phyloP scores from a whole-genome alignment of 1,140 invertebrate species.

The Drosophila albomicans region DNA sequence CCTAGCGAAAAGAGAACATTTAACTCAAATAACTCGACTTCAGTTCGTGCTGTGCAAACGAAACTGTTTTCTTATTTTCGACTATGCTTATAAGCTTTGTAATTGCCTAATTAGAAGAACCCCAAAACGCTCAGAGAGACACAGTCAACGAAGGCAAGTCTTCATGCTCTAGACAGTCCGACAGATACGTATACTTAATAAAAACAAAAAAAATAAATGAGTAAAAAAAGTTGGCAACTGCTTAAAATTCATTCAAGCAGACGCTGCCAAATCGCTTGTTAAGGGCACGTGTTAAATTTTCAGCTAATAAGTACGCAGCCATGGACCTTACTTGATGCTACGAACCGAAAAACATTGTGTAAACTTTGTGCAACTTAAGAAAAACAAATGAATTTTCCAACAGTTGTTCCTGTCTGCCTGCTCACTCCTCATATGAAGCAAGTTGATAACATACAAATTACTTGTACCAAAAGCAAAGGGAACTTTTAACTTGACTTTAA shows the following conservation, averaged over 20 bases:
- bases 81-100: slow-evolving; percentile 44
- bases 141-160: background rate
- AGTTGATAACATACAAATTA: slow-evolving; percentile 18
- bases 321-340: slow-evolving; percentile 22
- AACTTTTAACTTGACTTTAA: slow-evolving; percentile 35
- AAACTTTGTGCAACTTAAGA: slow-evolving; percentile 45
- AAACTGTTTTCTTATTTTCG: background rate
- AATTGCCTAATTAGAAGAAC: slow-evolving; percentile 61
- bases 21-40: slow-evolving; percentile 28
- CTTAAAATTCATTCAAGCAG: slow-evolving; percentile 61
- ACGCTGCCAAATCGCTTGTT: slow-evolving; percentile 44
- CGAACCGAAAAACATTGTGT: slow-evolving; percentile 36
- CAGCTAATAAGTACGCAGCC: slow-evolving; percentile 35
- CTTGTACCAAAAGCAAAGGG: slow-evolving; percentile 3
- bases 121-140: slow-evolving; percentile 28
- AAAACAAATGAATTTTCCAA: slow-evolving; percentile 49
- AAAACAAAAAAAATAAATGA: too few relatives aligned
- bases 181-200: slow-evolving; percentile 23
- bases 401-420: slow-evolving; percentile 6
- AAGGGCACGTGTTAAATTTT: slow-evolving; percentile 60
- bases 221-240: slow-evolving; percentile 32
- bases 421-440: background rate
- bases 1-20: slow-evolving; percentile 10
- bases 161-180: slow-evolving; percentile 18
- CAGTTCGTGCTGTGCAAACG: slow-evolving; percentile 24